Base-by-base conservation (phyloP, 2,888 invertebrate species). In the Molorchus minor region DNA sequence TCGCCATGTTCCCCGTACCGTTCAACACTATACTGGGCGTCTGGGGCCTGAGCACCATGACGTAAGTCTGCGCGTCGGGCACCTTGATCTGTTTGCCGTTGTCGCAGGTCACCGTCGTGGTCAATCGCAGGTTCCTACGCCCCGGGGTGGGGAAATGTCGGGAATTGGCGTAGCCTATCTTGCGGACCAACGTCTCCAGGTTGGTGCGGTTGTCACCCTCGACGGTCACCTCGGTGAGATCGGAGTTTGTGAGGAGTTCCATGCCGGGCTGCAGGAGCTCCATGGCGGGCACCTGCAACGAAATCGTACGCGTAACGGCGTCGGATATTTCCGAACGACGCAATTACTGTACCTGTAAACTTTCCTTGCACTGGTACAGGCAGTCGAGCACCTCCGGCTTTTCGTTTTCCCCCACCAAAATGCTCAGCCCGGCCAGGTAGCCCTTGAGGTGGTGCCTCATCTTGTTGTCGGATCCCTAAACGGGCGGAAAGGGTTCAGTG, bases 111-210 rank as follows among this genome's bases (percentile, higher is more conserved):
- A 96, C 89, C 58, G 89, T 89, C 2, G 95, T 94, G 38, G 88
- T 87, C 10, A 96, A 84, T 69, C 89, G 88, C 73, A 96, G 86
- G 77, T 94, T 95, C 17, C 98, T 84, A 3, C 97, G 84, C 3
- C 98, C 98, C 2, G 97, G 95, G n/a, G 96, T 96, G 12, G 98
- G 97, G 83, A 91, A 94, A 71, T 91, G 88, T 56, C 96, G 87
- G 10, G 91, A 89, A 82, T 98, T 98, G 5, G 92, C 90, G 81
- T 98, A 98, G 47, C 95, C 91, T 68, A 98, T 90, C 75, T 92
- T 89, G 4, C 93, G 88, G 61, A 96, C 85, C 44, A 96, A 79
- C 1, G 89, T 90, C 81, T 96, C 96, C 68, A 97, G 87, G 77
- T 96, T 95, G 10, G 91, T 92, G 65, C 92, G 90, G 77, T 94